These are phyloP conservation scores for Bellardia pandia DNA, from an alignment of 2,888 invertebrate genomes.

Conservation along the genomic window DNA sequence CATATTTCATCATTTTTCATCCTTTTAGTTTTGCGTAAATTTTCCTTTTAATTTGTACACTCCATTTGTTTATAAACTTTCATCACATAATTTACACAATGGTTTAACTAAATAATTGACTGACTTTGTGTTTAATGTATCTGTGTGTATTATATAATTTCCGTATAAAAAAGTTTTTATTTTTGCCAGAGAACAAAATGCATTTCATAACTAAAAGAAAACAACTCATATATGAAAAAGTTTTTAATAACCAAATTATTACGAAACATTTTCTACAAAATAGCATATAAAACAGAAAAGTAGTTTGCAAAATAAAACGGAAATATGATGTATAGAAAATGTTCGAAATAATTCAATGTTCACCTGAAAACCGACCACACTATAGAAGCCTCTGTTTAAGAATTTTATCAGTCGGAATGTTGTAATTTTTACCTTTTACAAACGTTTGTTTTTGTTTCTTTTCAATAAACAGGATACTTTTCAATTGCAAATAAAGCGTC, in stretches of 20 bases:
- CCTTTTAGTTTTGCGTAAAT: constrained; percentile 2
- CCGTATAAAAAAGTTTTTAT: background rate
- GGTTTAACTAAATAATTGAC: constrained; percentile 20
- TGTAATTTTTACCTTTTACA: no score
- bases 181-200: background rate
- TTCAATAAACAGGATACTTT: no score
- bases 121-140: constrained; percentile 27
- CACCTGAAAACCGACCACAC: no score
- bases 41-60: constrained; percentile 22
- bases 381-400: no score
- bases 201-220: background rate
- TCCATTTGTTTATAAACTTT: constrained; percentile 49
- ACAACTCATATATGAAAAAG: constrained; percentile 10
- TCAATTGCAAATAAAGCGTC: no score
- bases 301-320: no score
- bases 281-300: no score
- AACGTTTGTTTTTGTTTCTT: no score
- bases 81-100: constrained; percentile 50
- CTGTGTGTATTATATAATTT: constrained; percentile 9
- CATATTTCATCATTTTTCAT: background rate
- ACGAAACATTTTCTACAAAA: constrained; percentile 4
- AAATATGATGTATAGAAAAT: no score
- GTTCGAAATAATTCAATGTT: no score
- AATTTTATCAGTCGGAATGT: no score
- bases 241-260: constrained; percentile 22